Conservation (phyloP, 1,140 invertebrate species). For the Gryon sp. region DNA sequence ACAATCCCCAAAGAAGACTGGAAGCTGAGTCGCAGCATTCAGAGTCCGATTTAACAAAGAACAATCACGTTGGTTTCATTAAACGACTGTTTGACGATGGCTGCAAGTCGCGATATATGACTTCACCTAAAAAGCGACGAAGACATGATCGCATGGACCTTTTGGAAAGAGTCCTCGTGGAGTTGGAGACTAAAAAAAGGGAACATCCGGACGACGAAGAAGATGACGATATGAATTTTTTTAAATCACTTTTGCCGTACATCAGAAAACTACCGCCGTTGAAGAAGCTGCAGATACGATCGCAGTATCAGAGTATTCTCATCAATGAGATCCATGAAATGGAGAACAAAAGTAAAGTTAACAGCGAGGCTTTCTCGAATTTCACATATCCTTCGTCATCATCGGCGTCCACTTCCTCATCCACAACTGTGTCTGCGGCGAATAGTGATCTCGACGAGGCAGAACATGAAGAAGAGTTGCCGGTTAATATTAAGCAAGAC, state of each 20-base stretch:
- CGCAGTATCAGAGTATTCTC: constrained; percentile 50
- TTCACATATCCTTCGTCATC: constrained; percentile 54
- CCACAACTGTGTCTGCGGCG: constrained; percentile 38
- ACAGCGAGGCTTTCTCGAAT: constrained; percentile 46
- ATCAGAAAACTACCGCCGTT: constrained; percentile 52
- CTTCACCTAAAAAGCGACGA: constrained; percentile 35
- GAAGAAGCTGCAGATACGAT: constrained; percentile 55
- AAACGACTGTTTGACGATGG: constrained; percentile 14
- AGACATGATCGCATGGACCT: constrained; percentile 41
- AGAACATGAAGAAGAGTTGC: constrained; percentile 2
- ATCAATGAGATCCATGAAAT: constrained; percentile 53
- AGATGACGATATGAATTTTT: constrained; percentile 56
- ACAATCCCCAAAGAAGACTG: constrained; percentile 31
- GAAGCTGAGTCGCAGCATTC: constrained; percentile 38
- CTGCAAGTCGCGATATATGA: background rate
- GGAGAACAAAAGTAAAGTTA: constrained; percentile 35
- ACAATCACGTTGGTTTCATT: constrained; percentile 13
- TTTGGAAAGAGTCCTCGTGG: constrained; percentile 38
- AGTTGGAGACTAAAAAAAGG: constrained; percentile 38
- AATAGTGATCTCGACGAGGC: constrained; percentile 41
- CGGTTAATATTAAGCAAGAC: background rate
- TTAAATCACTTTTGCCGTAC: constrained; percentile 51
- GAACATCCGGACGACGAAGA: constrained; percentile 33
- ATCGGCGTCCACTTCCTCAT: constrained; percentile 25
- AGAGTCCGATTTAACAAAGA: constrained; percentile 20